Conservation (phyloP, 2,797 vertebrate species). For the Gymnocypris eckloni region DNA sequence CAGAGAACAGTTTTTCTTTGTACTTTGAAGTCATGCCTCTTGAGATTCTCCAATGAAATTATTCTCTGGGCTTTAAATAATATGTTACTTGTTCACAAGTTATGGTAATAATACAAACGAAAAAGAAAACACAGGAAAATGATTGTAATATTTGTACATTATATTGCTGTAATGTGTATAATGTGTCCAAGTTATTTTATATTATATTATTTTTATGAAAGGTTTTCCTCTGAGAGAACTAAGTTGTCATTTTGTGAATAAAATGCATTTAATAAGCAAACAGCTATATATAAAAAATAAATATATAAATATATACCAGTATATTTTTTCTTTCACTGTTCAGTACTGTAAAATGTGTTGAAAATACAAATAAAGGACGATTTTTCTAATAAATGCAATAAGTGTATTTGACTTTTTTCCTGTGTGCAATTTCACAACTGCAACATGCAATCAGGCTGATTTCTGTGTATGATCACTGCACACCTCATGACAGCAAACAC, state of each 20-base stretch:
- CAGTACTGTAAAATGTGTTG: slow-evolving; percentile 88
- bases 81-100: slow-evolving; percentile 79
- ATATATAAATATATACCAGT: slow-evolving; percentile 82
- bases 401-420: background rate
- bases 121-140: slow-evolving; percentile 80
- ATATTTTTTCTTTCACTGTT: slow-evolving; percentile 89
- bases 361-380: slow-evolving; percentile 86
- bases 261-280: slow-evolving; percentile 87
- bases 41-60: slow-evolving; percentile 75
- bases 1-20: slow-evolving; percentile 48
- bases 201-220: slow-evolving; percentile 90
- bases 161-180: slow-evolving; percentile 86
- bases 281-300: slow-evolving; percentile 84
- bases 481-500: background rate
- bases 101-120: slow-evolving; percentile 73
- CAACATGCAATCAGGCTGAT: background rate
- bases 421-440: too few species aligned
- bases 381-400: slow-evolving; percentile 78
- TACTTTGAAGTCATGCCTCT: slow-evolving; percentile 66
- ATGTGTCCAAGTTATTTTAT: slow-evolving; percentile 88
- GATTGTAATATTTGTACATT: slow-evolving; percentile 90
- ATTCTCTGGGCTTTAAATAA: slow-evolving; percentile 81
- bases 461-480: background rate
- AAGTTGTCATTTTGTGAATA: slow-evolving; percentile 88
- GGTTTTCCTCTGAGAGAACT: slow-evolving; percentile 82